These are phyloP conservation scores for Acrobasis suavella DNA, from an alignment of 2,888 invertebrate genomes.

Conservation along the genomic window DNA sequence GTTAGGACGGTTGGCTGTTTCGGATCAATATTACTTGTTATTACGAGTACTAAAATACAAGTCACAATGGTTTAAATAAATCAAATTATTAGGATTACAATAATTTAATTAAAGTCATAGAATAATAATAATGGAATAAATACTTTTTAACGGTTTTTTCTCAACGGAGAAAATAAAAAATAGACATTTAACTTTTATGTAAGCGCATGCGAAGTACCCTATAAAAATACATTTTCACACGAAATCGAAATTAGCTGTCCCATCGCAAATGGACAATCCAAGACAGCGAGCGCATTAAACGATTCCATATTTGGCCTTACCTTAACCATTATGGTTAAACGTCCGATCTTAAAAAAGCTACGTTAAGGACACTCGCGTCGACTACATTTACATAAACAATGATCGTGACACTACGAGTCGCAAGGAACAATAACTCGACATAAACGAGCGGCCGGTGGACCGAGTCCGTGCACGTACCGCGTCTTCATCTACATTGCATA, in stretches of 20 bases:
- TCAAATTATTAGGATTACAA: no score
- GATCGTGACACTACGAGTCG: constrained; percentile 47
- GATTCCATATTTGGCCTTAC: constrained; percentile 19
- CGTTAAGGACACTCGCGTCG: constrained; percentile 22
- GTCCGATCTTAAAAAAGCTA: constrained; percentile 24
- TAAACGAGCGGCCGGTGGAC: constrained; percentile 38
- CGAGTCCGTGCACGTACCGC: constrained; percentile 50
- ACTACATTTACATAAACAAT: constrained; percentile 53
- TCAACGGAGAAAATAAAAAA: background rate
- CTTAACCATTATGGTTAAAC: constrained; percentile 23
- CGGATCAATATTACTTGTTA: no score
- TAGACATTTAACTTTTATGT: no score
- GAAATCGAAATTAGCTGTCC: constrained; percentile 23
- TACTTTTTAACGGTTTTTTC: no score
- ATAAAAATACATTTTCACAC: constrained; percentile 17
- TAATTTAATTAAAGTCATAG: no score
- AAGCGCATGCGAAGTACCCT: background rate
- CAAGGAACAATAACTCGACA: constrained; percentile 51
- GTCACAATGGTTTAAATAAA: no score
- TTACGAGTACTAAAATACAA: no score
- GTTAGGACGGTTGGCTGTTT: no score
- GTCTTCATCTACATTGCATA: constrained; percentile 50
- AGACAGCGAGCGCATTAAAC: constrained; percentile 20
- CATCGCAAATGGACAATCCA: constrained; percentile 17
- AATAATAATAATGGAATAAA: no score